Evolutionary conservation across 2,113 vertebrate genomes (phyloP).

Genomic region (Tachysurus vachellii): DNA sequence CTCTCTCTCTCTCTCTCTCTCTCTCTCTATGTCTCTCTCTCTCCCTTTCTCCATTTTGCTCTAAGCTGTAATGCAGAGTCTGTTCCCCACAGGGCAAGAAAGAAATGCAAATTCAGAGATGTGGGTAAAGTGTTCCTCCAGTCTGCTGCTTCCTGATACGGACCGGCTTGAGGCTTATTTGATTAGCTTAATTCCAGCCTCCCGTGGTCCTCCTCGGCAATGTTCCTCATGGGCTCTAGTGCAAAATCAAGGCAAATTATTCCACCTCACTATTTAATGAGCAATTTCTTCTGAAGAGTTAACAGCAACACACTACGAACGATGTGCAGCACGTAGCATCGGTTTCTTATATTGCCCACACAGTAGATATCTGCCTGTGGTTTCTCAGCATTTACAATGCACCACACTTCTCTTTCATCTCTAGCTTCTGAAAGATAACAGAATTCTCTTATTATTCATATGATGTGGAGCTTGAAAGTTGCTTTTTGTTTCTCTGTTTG

Average conservation of each 20-base stretch:
- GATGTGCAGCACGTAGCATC: constrained; percentile 38
- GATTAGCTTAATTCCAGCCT: constrained; percentile 75
- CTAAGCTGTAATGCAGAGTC: constrained; percentile 48
- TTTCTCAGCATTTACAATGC: constrained; percentile 18
- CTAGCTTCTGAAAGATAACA: constrained; percentile 5
- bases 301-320: constrained; percentile 53
- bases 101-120: constrained; percentile 71
- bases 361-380: constrained; percentile 16
- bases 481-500: constrained; percentile 1
- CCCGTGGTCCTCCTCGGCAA: constrained; percentile 63
- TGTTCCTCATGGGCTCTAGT: constrained; percentile 64
- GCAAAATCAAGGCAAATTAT: constrained; percentile 49
- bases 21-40: not conserved
- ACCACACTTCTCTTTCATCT: constrained; percentile 12
- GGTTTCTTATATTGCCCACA: constrained; percentile 13
- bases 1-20: not conserved
- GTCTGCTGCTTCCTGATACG: constrained; percentile 75
- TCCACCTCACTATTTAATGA: constrained; percentile 68
- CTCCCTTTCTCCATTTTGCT: constrained; percentile 47
- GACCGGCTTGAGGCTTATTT: constrained; percentile 74
- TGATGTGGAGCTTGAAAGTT: constrained; percentile 26
- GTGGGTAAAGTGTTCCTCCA: constrained; percentile 66
- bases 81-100: constrained; percentile 63
- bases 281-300: constrained; percentile 68
- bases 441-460: constrained; percentile 22